Evolutionary conservation across 2,797 vertebrate species (phyloP).

Genomic region (Fundulus diaphanus): DNA sequence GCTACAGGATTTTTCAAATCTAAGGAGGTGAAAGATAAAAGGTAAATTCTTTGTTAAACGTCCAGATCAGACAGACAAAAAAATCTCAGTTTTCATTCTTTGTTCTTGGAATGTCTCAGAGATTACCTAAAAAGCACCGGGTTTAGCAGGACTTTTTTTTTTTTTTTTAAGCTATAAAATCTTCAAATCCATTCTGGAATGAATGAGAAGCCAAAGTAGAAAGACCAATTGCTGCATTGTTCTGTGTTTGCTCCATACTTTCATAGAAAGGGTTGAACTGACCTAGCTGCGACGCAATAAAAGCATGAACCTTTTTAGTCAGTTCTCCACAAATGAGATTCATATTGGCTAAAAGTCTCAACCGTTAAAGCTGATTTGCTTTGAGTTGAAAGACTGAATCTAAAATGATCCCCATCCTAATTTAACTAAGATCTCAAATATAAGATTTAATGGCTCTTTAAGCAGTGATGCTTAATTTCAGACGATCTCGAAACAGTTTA

Average conservation of each 20-base stretch:
- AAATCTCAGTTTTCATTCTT: neutral
- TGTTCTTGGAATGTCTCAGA: neutral
- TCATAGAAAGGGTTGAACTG: neutral
- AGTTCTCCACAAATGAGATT: neutral
- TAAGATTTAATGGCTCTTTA: slow-evolving; percentile 1
- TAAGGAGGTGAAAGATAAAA: neutral
- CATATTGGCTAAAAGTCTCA: neutral
- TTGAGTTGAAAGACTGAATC: neutral
- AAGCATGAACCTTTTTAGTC: neutral
- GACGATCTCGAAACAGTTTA: slow-evolving; percentile 25
- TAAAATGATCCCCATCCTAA: neutral
- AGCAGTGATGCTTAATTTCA: slow-evolving; percentile 32
- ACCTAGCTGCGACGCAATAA: slow-evolving; percentile 1
- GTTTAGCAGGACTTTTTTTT: neutral
- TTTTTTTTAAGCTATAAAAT: neutral
- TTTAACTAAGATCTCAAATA: neutral
- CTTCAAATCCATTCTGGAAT: slow-evolving; percentile 7
- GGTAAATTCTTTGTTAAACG: neutral
- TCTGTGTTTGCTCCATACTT: neutral
- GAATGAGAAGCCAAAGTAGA: neutral
- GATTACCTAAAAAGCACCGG: neutral
- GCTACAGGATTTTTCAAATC: neutral
- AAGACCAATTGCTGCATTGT: neutral
- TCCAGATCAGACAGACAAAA: neutral
- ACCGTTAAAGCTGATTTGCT: neutral